These are phyloP conservation scores for Drosophila sordidapex DNA, from an alignment of 2,888 invertebrate genomes.

Conservation along the genomic window DNA sequence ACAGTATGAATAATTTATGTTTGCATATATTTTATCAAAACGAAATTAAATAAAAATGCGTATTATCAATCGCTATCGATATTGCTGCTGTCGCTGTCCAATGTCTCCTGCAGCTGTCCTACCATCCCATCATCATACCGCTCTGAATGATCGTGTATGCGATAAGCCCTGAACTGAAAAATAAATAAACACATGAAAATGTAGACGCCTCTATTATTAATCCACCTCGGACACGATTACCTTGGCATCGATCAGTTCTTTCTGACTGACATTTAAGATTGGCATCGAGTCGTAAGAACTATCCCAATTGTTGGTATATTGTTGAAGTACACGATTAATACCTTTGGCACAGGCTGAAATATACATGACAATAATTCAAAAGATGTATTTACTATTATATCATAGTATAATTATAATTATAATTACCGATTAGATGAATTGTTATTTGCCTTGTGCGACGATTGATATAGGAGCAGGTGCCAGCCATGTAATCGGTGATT, in stretches of 20 bases:
- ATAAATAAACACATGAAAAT: too few species aligned
- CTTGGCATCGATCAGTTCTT: constrained; percentile 35
- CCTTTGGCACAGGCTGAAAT: constrained; percentile 39
- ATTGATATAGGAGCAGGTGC: constrained; percentile 66
- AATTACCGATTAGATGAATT: constrained; percentile 60
- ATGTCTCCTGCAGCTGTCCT: constrained; percentile 1
- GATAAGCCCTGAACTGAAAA: constrained; percentile 89
- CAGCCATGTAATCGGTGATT: too few species aligned
- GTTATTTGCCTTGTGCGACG: constrained; percentile 67
- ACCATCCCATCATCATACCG: constrained; percentile 4
- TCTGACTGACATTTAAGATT: too few species aligned
- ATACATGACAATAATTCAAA: not conserved
- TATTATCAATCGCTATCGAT: constrained; percentile 21
- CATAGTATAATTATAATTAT: not conserved
- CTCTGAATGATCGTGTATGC: constrained; percentile 63
- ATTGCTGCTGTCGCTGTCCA: constrained; percentile 19
- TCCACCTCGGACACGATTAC: too few species aligned
- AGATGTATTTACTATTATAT: not conserved
- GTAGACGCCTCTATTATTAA: too few species aligned
- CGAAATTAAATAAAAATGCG: constrained; percentile 41
- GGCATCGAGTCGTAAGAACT: too few species aligned
- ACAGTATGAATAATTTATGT: constrained; percentile 51
- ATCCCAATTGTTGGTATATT: too few species aligned
- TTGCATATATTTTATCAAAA: constrained; percentile 65
- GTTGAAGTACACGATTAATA: too few species aligned